Evolutionary conservation across 2,888 invertebrate species (phyloP).

Genomic region (Eupithecia subumbrata): DNA sequence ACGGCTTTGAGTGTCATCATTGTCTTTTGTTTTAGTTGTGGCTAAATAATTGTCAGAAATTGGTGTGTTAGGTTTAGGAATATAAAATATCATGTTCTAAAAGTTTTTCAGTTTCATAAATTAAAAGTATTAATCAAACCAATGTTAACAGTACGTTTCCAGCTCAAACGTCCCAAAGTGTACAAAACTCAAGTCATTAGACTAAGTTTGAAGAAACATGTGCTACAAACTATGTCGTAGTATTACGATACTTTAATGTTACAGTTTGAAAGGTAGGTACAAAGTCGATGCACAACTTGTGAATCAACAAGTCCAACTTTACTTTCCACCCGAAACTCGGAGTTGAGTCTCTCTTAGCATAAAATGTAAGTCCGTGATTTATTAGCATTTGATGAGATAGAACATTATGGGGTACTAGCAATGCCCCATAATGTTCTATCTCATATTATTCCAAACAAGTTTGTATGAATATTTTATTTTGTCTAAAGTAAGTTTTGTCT

Average conservation of each 20-base stretch:
- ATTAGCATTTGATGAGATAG: conserved; percentile 1
- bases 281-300: conserved; percentile 38
- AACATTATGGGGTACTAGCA: not conserved
- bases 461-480: not conserved
- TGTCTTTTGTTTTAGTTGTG: not conserved
- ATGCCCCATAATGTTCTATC: too few relatives aligned
- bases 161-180: conserved; percentile 27
- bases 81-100: not conserved
- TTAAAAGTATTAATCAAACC: not conserved
- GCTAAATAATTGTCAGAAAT: not conserved
- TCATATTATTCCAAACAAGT: not conserved
- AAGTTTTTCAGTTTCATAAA: not conserved
- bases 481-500: not conserved
- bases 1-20: not conserved
- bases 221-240: conserved; percentile 42
- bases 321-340: not conserved
- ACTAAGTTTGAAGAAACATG: conserved; percentile 49
- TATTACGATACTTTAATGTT: conserved; percentile 49
- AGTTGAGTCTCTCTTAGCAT: not conserved
- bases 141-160: not conserved
- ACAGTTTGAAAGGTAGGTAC: conserved; percentile 20
- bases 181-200: conserved; percentile 43
- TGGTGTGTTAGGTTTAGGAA: not conserved
- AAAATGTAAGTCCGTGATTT: not conserved
- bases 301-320: conserved; percentile 56